Evolutionary conservation across 2,797 vertebrate genomes (phyloP).

Genomic region (Liparis tanakae): DNA sequence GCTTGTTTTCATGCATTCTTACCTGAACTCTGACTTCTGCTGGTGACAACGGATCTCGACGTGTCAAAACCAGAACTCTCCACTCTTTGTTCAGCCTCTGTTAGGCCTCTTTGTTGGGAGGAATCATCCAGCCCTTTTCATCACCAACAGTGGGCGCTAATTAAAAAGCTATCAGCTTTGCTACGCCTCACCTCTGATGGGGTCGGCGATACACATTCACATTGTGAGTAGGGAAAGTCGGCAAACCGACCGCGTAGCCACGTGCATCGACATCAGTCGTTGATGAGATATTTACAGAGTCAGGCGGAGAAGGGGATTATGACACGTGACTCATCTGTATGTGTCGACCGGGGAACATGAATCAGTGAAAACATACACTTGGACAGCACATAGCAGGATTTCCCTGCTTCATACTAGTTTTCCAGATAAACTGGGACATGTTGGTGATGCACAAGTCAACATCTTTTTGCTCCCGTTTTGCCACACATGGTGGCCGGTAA

Average conservation of each 20-base stretch:
- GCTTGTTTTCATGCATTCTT: slow-evolving; percentile 23
- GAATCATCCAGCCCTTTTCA: slow-evolving; percentile 76
- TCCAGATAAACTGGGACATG: not conserved
- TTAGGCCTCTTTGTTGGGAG: slow-evolving; percentile 73
- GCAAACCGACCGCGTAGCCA: slow-evolving; percentile 16
- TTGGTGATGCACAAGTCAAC: too few relatives aligned
- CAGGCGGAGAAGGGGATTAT: not conserved
- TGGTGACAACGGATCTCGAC: slow-evolving; percentile 73
- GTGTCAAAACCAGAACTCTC: slow-evolving; percentile 79
- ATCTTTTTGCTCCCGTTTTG: not conserved
- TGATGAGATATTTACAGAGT: slow-evolving; percentile 27
- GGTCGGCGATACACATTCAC: slow-evolving; percentile 25
- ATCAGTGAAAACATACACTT: slow-evolving; percentile 2
- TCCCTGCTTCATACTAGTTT: not conserved
- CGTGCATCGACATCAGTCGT: slow-evolving; percentile 20
- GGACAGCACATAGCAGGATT: not conserved
- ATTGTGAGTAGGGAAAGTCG: slow-evolving; percentile 23
- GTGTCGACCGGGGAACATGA: slow-evolving; percentile 3
- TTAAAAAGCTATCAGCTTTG: slow-evolving; percentile 65
- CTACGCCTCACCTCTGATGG: slow-evolving; percentile 30
- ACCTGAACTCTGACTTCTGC: slow-evolving; percentile 64
- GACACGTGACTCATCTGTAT: slow-evolving; percentile 9
- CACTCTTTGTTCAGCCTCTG: slow-evolving; percentile 73
- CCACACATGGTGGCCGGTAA: not conserved
- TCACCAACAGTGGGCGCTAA: slow-evolving; percentile 49